Percentiles rank a stretch among this genome's conserved stretches.
Evolutionary conservation across 2,113 vertebrate species (phyloP).

Genomic region (Cercocebus atys): DNA sequence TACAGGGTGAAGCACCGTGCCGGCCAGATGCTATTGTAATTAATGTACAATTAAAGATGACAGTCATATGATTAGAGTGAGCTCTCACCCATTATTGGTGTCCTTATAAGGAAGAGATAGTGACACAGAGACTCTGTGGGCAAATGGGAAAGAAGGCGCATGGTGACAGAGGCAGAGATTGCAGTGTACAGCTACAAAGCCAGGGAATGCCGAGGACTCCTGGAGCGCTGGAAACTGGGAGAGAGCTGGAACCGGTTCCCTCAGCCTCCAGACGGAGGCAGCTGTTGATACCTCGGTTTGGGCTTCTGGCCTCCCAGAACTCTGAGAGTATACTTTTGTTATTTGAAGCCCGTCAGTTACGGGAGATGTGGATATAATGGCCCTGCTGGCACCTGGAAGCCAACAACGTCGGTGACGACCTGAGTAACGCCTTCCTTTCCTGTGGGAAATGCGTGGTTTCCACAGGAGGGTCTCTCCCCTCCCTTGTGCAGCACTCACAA

Average conservation of each 20-base stretch:
- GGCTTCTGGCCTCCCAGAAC: not conserved
- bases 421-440: not conserved
- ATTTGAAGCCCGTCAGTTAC: not conserved
- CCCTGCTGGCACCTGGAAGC: not conserved
- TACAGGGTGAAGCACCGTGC: too few species aligned
- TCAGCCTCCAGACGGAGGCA: not conserved
- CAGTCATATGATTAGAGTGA: not conserved
- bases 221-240: too few species aligned
- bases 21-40: too few species aligned
- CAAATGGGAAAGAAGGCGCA: not conserved
- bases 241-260: not conserved
- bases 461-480: too few species aligned
- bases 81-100: not conserved
- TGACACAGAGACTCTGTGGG: not conserved
- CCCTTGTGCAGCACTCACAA: not conserved
- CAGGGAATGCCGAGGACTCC: too few species aligned
- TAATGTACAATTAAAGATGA: not conserved
- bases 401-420: not conserved
- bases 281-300: too few species aligned
- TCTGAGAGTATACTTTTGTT: not conserved
- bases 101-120: not conserved
- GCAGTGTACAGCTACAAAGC: fast-evolving
- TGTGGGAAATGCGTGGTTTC: not conserved
- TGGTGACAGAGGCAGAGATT: too few species aligned
- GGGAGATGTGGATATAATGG: not conserved